Base-by-base conservation (phyloP, 2,888 invertebrate genomes). In the Agrenia bidenticulata region DNA sequence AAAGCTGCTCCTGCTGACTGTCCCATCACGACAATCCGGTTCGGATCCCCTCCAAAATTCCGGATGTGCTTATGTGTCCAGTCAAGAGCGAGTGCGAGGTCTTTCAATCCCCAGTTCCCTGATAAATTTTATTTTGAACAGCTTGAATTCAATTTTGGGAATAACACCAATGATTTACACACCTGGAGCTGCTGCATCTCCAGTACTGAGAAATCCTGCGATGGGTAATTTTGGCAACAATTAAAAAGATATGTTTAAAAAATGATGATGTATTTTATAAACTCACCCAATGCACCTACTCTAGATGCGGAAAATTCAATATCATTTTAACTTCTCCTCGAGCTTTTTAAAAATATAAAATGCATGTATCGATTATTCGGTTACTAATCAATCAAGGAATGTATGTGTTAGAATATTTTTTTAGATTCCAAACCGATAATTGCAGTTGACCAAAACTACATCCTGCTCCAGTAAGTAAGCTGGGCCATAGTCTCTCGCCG, bases 21-120 rank as follows among this genome's bases (percentile, higher is more conserved):
- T 1, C 65, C 65, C 23, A 39, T 61, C 57, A 65, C 17, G 0
- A 55, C 51, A 15, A 65, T 60, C 32, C 37, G 41, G 2, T 45
- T 21, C 2, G 56, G 62, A 32, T 62, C 56, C 2, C 49, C 63
- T n/a, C 55, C 62, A 17, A 66, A 66, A 1, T 9, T 9, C 23
- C 42, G 9, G 23, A 66, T 63, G 23, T 66, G 57, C n/a, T 17
- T 7, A n/a, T 58, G 41, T 1, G 62, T 32, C 45, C 54, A 62
- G 5, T 51, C 41, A 2, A 69, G 27, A 19, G 61, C 66, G 55
- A 69, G 49, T 7, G 49, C 54, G 45, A 65, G 63, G 45, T 69
- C 69, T 21, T 70, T 70, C 24, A 70, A 23, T 1, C 69, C 69
- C 45, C 45, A 45, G 19, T 45, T 45, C 4, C 45, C 45, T 45